Conservation (phyloP, 2,797 vertebrate species). For the Potorous gilbertii region DNA sequence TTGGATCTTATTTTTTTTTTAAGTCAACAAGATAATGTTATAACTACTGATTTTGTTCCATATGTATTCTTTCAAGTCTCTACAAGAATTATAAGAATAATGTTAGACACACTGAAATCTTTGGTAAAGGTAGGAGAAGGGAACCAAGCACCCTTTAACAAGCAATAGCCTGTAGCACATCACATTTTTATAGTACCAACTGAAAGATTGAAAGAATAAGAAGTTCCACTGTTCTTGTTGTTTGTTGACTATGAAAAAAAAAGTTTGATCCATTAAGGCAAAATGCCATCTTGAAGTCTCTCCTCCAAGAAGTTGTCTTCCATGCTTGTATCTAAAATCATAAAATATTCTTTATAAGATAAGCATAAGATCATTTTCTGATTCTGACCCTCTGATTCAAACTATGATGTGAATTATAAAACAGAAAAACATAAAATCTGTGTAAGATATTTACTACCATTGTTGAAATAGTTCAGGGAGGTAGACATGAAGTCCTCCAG, state of each 20-base stretch:
- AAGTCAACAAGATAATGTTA: not conserved
- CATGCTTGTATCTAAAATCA: not conserved
- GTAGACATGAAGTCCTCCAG: not conserved
- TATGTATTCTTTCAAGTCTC: not conserved
- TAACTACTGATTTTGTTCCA: not conserved
- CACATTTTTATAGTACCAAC: not conserved
- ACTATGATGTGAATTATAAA: not conserved
- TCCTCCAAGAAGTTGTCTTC: not conserved
- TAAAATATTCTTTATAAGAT: not conserved
- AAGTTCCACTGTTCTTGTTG: not conserved
- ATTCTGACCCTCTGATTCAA: no score
- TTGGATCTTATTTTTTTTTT: not conserved
- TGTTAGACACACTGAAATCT: not conserved
- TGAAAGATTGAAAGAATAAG: not conserved
- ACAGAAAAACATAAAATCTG: not conserved
- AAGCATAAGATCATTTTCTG: not conserved
- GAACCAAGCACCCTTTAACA: not conserved
- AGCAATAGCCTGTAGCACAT: not conserved
- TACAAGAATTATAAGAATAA: not conserved
- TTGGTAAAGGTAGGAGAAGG: not conserved
- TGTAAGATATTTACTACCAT: not conserved
- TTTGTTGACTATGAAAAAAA: not conserved
- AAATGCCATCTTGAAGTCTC: not conserved
- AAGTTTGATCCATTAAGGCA: not conserved
- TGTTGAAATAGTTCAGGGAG: not conserved